Base-by-base conservation (phyloP, 2,888 invertebrate genomes). In the Chalcosyrphus nemorum region DNA sequence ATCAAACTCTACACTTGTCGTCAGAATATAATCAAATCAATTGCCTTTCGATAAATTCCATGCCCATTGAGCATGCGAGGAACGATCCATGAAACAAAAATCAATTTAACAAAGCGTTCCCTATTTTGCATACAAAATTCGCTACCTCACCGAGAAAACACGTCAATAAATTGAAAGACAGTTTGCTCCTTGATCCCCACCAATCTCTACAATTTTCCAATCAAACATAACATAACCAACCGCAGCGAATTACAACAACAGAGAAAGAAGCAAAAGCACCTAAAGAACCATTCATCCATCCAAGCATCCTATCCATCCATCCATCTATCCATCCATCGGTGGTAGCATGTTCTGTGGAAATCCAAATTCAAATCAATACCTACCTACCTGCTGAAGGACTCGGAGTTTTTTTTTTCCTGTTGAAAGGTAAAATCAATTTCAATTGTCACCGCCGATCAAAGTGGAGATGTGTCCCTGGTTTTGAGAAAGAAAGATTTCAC, bases 401-500 rank as follows among this genome's bases (percentile, higher is more conserved):
- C 52, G 38, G 7, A 45, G 24, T 63, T 19, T 59, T 35, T 13
- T 13, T 15, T 4, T 57, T 24, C n/a, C 41, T 11, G 15, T 66
- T 54, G 43, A 32, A 63, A 59, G 57, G 70, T 70, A 77, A 81
- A 86, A 86, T 86, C 74, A 81, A 86, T 86, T 86, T 86, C 86
- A 86, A 86, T 86, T 86, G 86, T 86, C 86, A 86, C 86, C 77
- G 80, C 71, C 72, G 81, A 81, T 86, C 81, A 86, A 81, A 77
- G 76, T 76, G 71, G 72, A 86, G 77, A 86, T 77, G 71, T 81
- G 81, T 86, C 77, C 81, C 29, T 66, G 56, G 65, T 35, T 72
- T n/a, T n/a, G n/a, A n/a, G n/a, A n/a, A 81, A 85, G 54, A 81
- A 75, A 84, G 78, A 78, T 74, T 84, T 84, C 80, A 80, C 84